These are phyloP conservation scores for Candoia aspera DNA, from an alignment of 2,113 vertebrate species.

Conservation along the genomic window DNA sequence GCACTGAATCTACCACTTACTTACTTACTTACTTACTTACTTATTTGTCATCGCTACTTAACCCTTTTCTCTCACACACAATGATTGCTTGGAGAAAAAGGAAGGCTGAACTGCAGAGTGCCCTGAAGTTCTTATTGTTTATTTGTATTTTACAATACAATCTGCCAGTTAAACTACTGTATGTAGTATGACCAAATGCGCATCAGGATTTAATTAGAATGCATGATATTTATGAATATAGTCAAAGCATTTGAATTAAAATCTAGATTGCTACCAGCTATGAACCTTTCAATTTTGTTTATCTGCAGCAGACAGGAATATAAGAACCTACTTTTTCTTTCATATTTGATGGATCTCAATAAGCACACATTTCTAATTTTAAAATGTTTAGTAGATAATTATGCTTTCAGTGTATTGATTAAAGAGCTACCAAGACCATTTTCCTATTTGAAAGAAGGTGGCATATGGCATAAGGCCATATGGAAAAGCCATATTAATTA, in stretches of 20 bases:
- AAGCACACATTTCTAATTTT: background rate
- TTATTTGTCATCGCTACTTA: too few species aligned
- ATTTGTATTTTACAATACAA: background rate
- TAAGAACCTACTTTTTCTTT: background rate
- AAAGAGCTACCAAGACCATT: background rate
- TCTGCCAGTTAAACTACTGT: background rate
- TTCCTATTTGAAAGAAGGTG: background rate
- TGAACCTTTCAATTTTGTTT: background rate
- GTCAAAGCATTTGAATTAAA: background rate
- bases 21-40: too few species aligned
- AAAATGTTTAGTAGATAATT: background rate
- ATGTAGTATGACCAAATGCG: background rate
- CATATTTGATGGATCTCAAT: background rate
- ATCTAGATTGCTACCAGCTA: background rate
- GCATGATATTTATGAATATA: background rate
- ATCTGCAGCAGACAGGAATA: background rate
- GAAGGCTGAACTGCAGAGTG: background rate
- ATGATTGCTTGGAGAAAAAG: background rate
- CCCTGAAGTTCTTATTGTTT: background rate
- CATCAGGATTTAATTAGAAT: background rate
- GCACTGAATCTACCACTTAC: background rate
- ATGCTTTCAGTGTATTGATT: background rate
- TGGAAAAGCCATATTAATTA: background rate
- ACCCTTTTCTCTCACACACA: background rate
- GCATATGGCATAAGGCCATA: background rate